A percentile compares a stretch with the other conserved stretches of the same genome.
These are phyloP conservation scores for Nezara viridula DNA, from an alignment of 2,888 invertebrate genomes.

Conservation along the genomic window DNA sequence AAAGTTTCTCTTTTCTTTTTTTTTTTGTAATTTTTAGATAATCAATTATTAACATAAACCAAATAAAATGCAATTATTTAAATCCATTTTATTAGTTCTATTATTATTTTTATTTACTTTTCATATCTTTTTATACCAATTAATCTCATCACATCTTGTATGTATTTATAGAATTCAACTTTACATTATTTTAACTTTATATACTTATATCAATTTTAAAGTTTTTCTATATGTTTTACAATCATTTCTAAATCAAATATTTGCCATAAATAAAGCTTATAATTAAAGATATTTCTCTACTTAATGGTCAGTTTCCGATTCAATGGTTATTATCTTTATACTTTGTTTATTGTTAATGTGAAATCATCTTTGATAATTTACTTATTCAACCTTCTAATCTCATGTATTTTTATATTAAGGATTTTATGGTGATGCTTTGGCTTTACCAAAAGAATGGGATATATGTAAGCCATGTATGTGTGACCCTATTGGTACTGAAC, in stretches of 20 bases:
- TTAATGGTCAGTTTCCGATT: not conserved
- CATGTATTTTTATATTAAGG: slow-evolving; percentile 70
- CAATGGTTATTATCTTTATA: slow-evolving; percentile 14
- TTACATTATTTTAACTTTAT: no score
- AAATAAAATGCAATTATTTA: not conserved
- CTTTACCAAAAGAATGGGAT: slow-evolving; percentile 86
- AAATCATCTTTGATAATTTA: not conserved
- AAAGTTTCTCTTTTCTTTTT: not conserved
- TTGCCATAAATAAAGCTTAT: not conserved
- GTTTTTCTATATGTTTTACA: not conserved
- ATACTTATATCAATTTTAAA: no score
- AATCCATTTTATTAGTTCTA: not conserved
- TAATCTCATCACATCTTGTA: no score
- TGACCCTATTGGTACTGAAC: slow-evolving; percentile 84
- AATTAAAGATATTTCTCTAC: no score
- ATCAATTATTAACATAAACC: not conserved
- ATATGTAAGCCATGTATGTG: slow-evolving; percentile 88
- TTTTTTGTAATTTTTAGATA: not conserved
- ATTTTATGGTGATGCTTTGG: slow-evolving; percentile 94
- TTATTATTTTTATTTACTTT: not conserved
- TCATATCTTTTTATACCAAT: not conserved
- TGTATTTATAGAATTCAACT: no score
- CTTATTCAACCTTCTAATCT: not conserved
- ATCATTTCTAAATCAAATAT: not conserved
- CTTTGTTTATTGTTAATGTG: slow-evolving; percentile 21